Conservation (phyloP, 2,888 invertebrate genomes). For the Synergus umbraculus region DNA sequence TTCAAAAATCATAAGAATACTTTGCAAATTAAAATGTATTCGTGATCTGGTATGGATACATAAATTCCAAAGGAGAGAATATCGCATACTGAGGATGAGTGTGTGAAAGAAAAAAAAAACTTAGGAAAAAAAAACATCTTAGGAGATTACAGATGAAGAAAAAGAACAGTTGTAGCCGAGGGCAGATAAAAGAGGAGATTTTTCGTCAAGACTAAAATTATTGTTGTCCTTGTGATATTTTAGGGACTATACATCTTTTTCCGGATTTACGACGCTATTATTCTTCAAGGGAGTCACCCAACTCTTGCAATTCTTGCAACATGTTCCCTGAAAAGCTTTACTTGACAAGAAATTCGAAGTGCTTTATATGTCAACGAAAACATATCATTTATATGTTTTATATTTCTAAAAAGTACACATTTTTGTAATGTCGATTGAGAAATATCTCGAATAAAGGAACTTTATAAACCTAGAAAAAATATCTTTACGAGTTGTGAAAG, state of each 20-base stretch:
- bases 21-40: neutral
- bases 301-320: neutral
- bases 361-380: neutral
- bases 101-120: no score
- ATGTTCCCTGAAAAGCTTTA: neutral
- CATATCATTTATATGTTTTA: no score
- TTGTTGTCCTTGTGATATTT: neutral
- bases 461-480: neutral
- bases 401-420: neutral
- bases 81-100: no score
- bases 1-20: neutral
- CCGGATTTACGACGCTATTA: neutral
- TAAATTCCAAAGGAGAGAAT: no score
- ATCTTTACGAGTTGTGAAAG: neutral
- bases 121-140: neutral
- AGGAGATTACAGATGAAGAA: neutral
- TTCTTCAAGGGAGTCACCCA: neutral
- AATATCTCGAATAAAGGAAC: neutral
- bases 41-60: neutral
- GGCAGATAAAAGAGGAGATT: neutral
- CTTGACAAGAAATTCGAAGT: neutral
- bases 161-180: neutral
- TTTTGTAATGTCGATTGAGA: neutral
- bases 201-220: neutral
- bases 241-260: slow-evolving; percentile 7